Evolutionary conservation across 2,888 invertebrate genomes (phyloP), one percentile per base, ranked within the genome.

Genomic region (Anthoptus insignis): DNA sequence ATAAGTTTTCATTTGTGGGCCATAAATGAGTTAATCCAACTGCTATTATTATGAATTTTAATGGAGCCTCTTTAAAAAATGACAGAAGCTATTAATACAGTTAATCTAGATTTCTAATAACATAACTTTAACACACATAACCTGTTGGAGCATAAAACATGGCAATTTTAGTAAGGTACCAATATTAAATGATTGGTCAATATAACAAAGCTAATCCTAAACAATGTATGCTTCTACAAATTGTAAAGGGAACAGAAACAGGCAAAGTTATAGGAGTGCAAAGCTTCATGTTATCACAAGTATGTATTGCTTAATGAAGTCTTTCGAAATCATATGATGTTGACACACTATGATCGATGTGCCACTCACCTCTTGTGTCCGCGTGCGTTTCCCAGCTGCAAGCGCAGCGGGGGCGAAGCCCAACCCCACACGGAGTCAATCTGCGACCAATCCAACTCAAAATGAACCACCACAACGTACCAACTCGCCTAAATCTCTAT

Each of bases 351-450:
- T 27, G n/a, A n/a, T n/a, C n/a, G n/a, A 5, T 83, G 79, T 81
- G 4, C 45, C 45, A 45, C 81, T 86, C 83, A 92, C 93, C 92
- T 93, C 75, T 92, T 92, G 78, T 86, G 91, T 75, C 88, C 91
- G 80, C 93, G 93, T 84, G 95, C 94, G 90, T 95, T 95, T 85
- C 95, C 95, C 94, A 96, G 94, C 94, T 96, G 96, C 92, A 96
- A 94, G 82, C 96, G 96, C 95, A 96, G 96, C 95, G 96, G 96
- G 95, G 97, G 97, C 94, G 97, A 97, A 95, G 97, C 97, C 97
- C 97, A 97, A 93, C 97, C 97, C 97, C 97, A 97, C 97, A 97
- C 97, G 93, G 97, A 96, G 96, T 97, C 97, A 97, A 97, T 97
- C 97, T 97, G 94, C 79, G 95, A 94, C 81, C 87, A 81, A 57